Evolutionary conservation across 2,888 invertebrate species (phyloP).

Genomic region (Nomada fucata): DNA sequence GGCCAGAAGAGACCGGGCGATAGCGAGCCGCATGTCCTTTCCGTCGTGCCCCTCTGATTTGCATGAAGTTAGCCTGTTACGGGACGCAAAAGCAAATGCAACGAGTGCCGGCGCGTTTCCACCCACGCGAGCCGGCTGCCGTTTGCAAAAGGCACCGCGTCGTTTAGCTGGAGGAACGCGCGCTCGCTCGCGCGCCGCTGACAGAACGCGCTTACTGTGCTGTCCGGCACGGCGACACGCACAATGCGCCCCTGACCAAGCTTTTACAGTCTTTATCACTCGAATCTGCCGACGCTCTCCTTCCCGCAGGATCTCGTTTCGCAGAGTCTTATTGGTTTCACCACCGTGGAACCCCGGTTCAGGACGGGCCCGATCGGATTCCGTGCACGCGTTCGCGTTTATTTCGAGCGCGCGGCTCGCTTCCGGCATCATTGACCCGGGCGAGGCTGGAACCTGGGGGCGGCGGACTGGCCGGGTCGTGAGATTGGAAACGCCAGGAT

Average conservation of each 20-base stretch:
- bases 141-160: slow-evolving; percentile 78
- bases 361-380: slow-evolving; percentile 46
- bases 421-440: slow-evolving; percentile 64
- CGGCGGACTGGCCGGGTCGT: too few relatives aligned
- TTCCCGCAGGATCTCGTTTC: slow-evolving; percentile 9
- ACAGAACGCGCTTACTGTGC: slow-evolving; percentile 77
- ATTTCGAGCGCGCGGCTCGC: slow-evolving; percentile 75
- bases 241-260: slow-evolving; percentile 68
- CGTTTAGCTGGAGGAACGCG: slow-evolving; percentile 68
- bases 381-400: slow-evolving; percentile 70
- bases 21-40: slow-evolving; percentile 56
- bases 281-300: slow-evolving; percentile 68
- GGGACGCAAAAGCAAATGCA: slow-evolving; percentile 28
- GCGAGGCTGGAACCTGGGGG: not conserved
- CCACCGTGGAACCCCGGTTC: not conserved
- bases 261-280: slow-evolving; percentile 75
- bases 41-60: slow-evolving; percentile 59
- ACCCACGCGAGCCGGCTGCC: slow-evolving; percentile 64
- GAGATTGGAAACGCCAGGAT: too few relatives aligned
- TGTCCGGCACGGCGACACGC: slow-evolving; percentile 72
- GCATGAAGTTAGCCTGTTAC: slow-evolving; percentile 62
- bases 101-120: slow-evolving; percentile 55
- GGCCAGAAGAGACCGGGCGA: slow-evolving; percentile 38
- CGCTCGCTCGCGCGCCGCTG: slow-evolving; percentile 57
- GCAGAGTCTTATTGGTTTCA: not conserved